Evolutionary conservation across 2,797 vertebrate genomes (phyloP).

Genomic region (Nannoperca australis): DNA sequence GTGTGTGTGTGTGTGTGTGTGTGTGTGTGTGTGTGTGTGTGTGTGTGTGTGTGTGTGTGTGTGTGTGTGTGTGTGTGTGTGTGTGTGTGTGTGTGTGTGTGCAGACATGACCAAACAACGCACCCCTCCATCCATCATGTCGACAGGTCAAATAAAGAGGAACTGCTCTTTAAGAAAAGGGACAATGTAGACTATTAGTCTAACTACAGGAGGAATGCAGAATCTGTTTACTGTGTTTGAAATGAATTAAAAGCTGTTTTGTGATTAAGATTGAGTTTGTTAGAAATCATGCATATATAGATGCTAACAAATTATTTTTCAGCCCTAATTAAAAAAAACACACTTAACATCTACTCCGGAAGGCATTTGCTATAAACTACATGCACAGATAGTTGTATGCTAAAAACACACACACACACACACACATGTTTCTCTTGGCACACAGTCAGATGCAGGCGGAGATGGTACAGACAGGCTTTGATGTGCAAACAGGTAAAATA

Average conservation of each 20-base stretch:
- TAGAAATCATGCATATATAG: constrained; percentile 19
- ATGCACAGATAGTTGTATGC: constrained; percentile 3
- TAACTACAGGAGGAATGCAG: constrained; percentile 9
- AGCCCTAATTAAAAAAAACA: constrained; percentile 10
- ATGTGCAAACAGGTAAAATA: constrained; percentile 55
- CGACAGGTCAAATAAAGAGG: constrained; percentile 56
- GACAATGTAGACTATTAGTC: constrained; percentile 10
- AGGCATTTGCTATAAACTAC: not conserved
- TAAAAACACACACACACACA: constrained; percentile 12
- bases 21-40: not conserved
- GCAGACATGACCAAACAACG: constrained; percentile 66
- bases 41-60: constrained; percentile 27
- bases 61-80: constrained; percentile 29
- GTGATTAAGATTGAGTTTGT: constrained; percentile 16
- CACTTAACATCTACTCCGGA: not conserved
- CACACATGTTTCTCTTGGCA: constrained; percentile 45
- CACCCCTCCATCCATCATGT: constrained; percentile 62
- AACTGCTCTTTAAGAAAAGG: constrained; percentile 48
- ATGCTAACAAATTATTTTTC: constrained; percentile 1
- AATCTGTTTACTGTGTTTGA: constrained; percentile 18
- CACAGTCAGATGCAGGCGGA: constrained; percentile 49
- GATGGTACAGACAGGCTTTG: constrained; percentile 50
- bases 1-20: no score
- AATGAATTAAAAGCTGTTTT: constrained; percentile 1
- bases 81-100: constrained; percentile 23